These are phyloP conservation scores for Rhineura floridana DNA, from an alignment of 2,113 vertebrate species.

Conservation along the genomic window DNA sequence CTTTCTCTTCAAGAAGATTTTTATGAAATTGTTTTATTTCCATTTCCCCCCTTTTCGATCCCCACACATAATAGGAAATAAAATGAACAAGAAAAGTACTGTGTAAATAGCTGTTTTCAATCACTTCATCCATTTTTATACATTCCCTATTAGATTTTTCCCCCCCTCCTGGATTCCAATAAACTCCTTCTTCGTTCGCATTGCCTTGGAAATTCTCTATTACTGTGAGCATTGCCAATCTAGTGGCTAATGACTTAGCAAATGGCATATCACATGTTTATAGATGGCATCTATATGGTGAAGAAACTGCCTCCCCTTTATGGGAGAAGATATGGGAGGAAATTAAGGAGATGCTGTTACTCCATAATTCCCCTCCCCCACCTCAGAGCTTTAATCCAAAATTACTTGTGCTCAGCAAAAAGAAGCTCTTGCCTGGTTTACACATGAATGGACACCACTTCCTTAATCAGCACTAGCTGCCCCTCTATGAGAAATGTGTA, in stretches of 20 bases:
- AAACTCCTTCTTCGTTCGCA: neutral
- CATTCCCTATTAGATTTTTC: slow-evolving; percentile 6
- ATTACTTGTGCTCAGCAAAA: neutral
- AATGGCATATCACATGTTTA: slow-evolving; percentile 14
- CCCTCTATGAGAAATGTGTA: neutral
- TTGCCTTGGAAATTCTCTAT: slow-evolving; percentile 2
- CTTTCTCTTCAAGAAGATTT: neutral
- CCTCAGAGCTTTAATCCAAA: neutral
- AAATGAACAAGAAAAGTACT: slow-evolving; percentile 1
- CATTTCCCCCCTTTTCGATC: neutral
- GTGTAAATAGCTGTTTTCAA: slow-evolving; percentile 13
- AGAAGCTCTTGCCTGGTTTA: neutral
- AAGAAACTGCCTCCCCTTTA: slow-evolving; percentile 4
- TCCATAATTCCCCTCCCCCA: neutral
- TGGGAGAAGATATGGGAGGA: neutral
- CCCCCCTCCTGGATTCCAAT: neutral
- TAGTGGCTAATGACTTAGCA: slow-evolving; percentile 15
- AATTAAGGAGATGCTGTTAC: neutral
- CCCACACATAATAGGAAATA: slow-evolving; percentile 13
- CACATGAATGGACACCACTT: neutral
- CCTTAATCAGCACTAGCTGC: too few species aligned
- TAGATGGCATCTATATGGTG: neutral
- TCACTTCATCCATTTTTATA: slow-evolving; percentile 20
- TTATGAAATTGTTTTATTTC: slow-evolving; percentile 14
- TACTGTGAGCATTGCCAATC: slow-evolving; percentile 14